These are phyloP conservation scores for Hipparchia sbordonii DNA, from an alignment of 2,888 invertebrate genomes.

Conservation along the genomic window DNA sequence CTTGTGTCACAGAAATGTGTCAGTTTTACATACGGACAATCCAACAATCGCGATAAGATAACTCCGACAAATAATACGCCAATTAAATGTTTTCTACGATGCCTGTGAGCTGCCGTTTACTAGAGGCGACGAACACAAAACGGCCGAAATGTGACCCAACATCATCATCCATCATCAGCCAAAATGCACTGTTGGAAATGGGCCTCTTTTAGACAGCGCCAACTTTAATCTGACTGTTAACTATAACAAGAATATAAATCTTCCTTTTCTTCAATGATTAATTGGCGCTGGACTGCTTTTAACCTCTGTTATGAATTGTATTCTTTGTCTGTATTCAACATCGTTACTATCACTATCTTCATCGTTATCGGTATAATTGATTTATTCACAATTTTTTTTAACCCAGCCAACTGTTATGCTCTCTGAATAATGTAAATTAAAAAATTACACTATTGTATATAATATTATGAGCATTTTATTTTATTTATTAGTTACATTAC, in stretches of 20 bases:
- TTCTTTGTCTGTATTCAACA: no score
- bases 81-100: constrained; percentile 42
- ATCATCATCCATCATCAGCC: no score
- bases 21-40: constrained; percentile 43
- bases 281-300: neutral
- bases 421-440: no score
- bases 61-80: constrained; percentile 40
- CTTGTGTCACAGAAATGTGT: constrained; percentile 39
- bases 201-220: no score
- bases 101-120: constrained; percentile 4
- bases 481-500: neutral
- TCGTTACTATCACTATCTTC: no score
- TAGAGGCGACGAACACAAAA: neutral
- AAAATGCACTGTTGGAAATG: no score
- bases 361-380: no score
- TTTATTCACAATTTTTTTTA: no score
- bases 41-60: constrained; percentile 44
- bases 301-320: no score
- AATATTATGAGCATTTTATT: no score
- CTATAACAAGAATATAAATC: neutral
- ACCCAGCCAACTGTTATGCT: no score
- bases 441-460: no score
- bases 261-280: neutral
- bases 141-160: neutral
- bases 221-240: neutral